phyloP scores from a whole-genome alignment of 2,113 vertebrate genomes.

The Lanius collurio region DNA sequence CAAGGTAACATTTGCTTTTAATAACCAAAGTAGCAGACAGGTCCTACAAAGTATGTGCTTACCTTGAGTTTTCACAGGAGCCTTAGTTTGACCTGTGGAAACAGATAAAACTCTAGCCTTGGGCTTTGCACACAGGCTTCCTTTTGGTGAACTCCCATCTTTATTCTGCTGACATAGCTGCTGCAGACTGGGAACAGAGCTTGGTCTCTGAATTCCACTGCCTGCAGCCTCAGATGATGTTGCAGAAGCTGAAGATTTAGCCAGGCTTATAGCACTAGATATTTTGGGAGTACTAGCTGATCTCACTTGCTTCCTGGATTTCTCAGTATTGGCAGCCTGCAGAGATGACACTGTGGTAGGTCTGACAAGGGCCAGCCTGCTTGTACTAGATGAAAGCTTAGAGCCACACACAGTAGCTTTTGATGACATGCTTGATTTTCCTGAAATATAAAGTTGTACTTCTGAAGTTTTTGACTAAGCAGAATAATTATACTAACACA shows the following conservation, averaged over 20 bases:
- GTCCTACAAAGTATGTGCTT: background rate
- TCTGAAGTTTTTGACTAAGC: background rate
- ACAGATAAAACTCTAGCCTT: background rate
- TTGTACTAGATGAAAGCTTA: constrained; percentile 3
- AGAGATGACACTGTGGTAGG: constrained; percentile 1
- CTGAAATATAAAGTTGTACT: constrained; percentile 51
- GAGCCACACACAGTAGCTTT: constrained; percentile 61
- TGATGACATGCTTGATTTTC: background rate
- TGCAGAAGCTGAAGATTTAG: background rate
- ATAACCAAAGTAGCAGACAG: background rate
- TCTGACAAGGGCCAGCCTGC: constrained; percentile 22
- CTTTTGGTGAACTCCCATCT: constrained; percentile 8
- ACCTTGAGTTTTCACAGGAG: constrained; percentile 40
- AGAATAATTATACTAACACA: background rate
- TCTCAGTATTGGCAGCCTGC: background rate
- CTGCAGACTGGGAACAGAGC: background rate
- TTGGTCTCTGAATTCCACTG: background rate
- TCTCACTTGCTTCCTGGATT: background rate
- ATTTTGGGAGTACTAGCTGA: background rate
- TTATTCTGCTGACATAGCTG: background rate
- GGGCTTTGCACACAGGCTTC: constrained; percentile 3
- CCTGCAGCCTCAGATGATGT: background rate
- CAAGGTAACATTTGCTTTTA: background rate
- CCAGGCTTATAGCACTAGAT: background rate
- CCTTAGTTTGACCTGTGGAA: constrained; percentile 9